A percentile compares a stretch with the other conserved stretches of the same genome.
phyloP scores from a whole-genome alignment of 2,113 vertebrate genomes.

The Pseudorectes ferrugineus region DNA sequence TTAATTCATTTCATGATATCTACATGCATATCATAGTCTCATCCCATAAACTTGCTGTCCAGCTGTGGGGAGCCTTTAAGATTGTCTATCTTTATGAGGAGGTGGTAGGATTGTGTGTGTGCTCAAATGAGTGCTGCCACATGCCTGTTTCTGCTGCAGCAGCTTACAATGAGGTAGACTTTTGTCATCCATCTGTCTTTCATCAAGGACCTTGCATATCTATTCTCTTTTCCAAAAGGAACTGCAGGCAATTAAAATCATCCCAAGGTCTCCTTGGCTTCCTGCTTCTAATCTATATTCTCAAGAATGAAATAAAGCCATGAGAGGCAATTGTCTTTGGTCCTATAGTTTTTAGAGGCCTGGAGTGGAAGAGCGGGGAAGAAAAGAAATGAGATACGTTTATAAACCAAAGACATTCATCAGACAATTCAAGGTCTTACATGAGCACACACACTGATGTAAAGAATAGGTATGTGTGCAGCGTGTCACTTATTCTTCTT shows the following conservation, averaged over 20 bases:
- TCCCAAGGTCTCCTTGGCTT: not conserved
- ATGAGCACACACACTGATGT: not conserved
- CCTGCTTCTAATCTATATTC: slow-evolving; percentile 10
- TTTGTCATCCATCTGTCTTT: not conserved
- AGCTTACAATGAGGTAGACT: not conserved
- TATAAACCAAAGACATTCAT: not conserved
- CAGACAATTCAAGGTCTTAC: not conserved
- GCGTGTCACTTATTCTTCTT: not conserved
- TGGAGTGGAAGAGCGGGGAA: not conserved
- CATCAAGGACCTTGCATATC: not conserved
- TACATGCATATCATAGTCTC: not conserved
- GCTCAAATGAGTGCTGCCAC: not conserved
- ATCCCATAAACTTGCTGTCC: not conserved
- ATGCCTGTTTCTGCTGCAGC: not conserved
- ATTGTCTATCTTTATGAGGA: not conserved
- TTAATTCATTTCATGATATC: not conserved
- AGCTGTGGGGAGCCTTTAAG: not conserved
- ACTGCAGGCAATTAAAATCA: slow-evolving; percentile 1
- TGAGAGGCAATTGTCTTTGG: not conserved
- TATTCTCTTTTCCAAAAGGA: slow-evolving; percentile 17
- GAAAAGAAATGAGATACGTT: not conserved
- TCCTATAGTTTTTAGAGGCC: not conserved
- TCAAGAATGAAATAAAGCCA: not conserved
- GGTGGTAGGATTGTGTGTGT: not conserved
- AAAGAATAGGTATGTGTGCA: not conserved